These are phyloP conservation scores for Gortyna flavago DNA, from an alignment of 2,888 invertebrate species.

Conservation along the genomic window DNA sequence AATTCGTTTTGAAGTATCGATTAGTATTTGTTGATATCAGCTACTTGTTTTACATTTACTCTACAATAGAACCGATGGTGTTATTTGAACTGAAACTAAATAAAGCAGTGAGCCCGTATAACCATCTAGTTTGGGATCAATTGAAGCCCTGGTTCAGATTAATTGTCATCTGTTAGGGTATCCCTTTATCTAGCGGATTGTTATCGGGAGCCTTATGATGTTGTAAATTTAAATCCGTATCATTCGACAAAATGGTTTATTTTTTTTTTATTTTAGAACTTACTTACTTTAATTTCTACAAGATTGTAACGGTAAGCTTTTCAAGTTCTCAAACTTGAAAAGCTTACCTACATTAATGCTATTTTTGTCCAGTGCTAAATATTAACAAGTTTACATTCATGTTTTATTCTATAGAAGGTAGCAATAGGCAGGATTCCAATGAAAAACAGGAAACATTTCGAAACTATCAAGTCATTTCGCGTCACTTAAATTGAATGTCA, in stretches of 20 bases:
- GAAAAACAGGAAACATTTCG: not conserved
- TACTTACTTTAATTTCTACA: not conserved
- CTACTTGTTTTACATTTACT: not conserved
- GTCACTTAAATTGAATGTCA: slow-evolving; percentile 4
- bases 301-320: not conserved
- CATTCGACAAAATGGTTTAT: not conserved
- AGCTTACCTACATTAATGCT: not conserved
- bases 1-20: not conserved
- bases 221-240: not conserved
- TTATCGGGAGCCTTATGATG: not conserved
- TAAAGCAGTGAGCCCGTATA: slow-evolving; percentile 51
- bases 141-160: slow-evolving; percentile 55
- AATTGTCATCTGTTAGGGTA: slow-evolving; percentile 55
- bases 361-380: not conserved
- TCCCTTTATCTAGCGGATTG: slow-evolving; percentile 10
- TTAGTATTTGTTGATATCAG: slow-evolving; percentile 4
- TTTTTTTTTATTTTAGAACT: not conserved
- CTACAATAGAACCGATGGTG: not conserved
- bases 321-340: no score
- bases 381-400: not conserved
- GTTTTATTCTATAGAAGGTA: not conserved
- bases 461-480: not conserved
- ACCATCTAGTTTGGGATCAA: slow-evolving; percentile 48
- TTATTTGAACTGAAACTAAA: slow-evolving; percentile 10
- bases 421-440: not conserved